Conservation (phyloP, 2,113 vertebrate genomes). For the Plecturocebus donacophilus region DNA sequence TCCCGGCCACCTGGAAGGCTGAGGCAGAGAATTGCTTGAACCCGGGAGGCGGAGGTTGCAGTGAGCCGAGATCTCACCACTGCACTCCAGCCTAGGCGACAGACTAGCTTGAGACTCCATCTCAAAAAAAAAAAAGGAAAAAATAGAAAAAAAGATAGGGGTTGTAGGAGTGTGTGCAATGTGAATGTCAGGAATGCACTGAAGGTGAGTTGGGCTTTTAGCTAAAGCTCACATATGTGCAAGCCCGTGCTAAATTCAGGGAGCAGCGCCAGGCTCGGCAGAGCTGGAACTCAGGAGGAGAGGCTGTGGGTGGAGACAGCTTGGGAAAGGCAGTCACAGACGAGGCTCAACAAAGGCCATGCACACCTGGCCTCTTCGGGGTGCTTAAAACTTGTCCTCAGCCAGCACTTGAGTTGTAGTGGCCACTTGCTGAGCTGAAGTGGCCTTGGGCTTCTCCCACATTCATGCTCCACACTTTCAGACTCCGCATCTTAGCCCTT, state of each 20-base stretch:
- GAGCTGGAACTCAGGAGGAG: not conserved
- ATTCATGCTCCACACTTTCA: not conserved
- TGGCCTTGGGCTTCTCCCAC: not conserved
- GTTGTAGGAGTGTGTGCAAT: not conserved
- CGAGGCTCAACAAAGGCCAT: not conserved
- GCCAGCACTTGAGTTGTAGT: not conserved
- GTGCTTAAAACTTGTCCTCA: not conserved
- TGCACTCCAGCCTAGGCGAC: no score
- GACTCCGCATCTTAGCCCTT: not conserved
- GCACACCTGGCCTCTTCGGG: not conserved
- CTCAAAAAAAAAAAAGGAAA: no score
- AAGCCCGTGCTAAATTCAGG: not conserved
- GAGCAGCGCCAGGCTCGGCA: not conserved
- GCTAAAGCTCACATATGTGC: not conserved
- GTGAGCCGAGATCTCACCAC: no score
- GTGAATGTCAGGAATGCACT: not conserved
- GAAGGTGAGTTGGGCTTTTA: not conserved
- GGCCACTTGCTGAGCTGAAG: not conserved
- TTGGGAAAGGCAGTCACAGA: not conserved
- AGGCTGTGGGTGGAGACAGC: not conserved
- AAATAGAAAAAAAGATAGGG: not conserved
- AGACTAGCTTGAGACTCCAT: no score
- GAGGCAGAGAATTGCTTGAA: no score
- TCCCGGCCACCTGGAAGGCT: no score
- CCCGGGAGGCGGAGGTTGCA: no score